Conservation (phyloP, 2,113 vertebrate genomes). For the Xiphophorus maculatus region DNA sequence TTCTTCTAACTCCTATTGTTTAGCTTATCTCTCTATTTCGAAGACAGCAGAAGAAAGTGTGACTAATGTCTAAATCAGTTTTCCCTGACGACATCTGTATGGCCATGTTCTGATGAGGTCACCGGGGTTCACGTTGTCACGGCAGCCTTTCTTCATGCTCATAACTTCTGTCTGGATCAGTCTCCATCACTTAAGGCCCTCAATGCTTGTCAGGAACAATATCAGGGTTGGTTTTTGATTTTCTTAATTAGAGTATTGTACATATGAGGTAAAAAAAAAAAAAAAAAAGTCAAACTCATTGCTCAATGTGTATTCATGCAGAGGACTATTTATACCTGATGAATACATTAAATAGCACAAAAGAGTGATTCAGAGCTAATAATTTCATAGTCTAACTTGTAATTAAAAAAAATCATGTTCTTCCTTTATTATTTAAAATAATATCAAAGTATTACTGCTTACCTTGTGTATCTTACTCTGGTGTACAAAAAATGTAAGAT, state of each 20-base stretch:
- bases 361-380: conserved; percentile 48
- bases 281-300: conserved; percentile 32
- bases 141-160: conserved; percentile 60
- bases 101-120: conserved; percentile 72
- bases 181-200: conserved; percentile 60
- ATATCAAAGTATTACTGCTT: neutral
- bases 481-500: neutral
- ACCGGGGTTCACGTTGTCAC: conserved; percentile 60
- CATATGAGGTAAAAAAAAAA: conserved; percentile 1
- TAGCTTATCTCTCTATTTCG: conserved; percentile 49
- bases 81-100: conserved; percentile 49
- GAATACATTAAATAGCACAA: conserved; percentile 43
- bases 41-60: conserved; percentile 39
- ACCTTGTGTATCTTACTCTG: neutral
- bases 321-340: conserved; percentile 44
- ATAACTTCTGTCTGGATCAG: conserved; percentile 68
- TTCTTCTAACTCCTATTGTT: conserved; percentile 56
- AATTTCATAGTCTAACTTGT: conserved; percentile 19
- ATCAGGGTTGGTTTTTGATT: conserved; percentile 51
- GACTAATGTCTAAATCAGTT: conserved; percentile 61
- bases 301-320: conserved; percentile 48
- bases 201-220: conserved; percentile 69
- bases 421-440: neutral
- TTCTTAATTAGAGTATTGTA: conserved; percentile 61
- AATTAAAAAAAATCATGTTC: conserved; percentile 1